These are phyloP conservation scores for Orchesellides sinensis DNA, from an alignment of 2,888 invertebrate genomes.

Conservation along the genomic window DNA sequence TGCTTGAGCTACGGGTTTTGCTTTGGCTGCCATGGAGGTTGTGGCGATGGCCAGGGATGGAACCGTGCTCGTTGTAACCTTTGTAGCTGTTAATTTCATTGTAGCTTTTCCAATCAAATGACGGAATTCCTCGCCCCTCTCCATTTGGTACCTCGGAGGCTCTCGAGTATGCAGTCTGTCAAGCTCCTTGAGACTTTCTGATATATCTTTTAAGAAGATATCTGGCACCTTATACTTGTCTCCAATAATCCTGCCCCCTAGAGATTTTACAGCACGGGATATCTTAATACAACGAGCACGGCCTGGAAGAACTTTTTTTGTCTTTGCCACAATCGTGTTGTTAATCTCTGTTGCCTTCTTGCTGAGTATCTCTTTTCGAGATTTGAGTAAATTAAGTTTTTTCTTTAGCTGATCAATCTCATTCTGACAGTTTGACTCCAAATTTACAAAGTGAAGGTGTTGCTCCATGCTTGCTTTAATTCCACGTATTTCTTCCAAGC, in stretches of 20 bases:
- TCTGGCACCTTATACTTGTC: slow-evolving; percentile 14
- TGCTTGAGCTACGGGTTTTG: neutral
- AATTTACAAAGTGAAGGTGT: neutral
- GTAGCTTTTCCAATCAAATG: neutral
- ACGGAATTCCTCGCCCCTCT: neutral
- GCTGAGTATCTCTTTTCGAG: neutral
- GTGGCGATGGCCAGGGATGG: neutral
- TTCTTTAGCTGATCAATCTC: slow-evolving; percentile 17
- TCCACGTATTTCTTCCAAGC: slow-evolving; percentile 6
- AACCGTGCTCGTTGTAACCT: neutral
- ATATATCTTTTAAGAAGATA: slow-evolving; percentile 14
- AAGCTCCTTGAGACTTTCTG: neutral
- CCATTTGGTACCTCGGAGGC: neutral
- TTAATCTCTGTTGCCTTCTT: slow-evolving; percentile 5
- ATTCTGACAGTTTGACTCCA: neutral
- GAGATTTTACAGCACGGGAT: neutral
- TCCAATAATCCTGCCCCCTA: slow-evolving; percentile 9
- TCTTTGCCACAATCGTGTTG: neutral
- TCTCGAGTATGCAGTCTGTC: neutral
- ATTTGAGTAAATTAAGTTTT: slow-evolving; percentile 12
- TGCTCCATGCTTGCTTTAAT: slow-evolving; percentile 10
- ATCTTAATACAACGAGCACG: neutral
- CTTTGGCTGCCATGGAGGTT: neutral
- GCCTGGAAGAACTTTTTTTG: neutral
- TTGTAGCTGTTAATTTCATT: neutral